Evolutionary conservation across 2,113 vertebrate species (phyloP), one percentile per base, ranked within the genome.

Genomic region (Pseudorectes ferrugineus): DNA sequence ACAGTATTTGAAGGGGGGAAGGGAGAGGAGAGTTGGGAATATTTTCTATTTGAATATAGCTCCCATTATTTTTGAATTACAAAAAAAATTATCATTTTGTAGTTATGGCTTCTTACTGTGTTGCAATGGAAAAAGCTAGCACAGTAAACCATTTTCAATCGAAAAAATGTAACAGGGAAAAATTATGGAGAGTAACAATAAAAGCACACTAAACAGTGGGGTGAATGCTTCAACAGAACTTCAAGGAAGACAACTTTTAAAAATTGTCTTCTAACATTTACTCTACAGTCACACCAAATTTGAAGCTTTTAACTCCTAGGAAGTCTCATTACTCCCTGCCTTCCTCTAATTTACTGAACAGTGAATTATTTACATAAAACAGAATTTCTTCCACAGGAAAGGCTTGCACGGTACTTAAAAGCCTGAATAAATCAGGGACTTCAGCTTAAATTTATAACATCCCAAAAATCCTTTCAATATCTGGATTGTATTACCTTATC

Each of bases 1-100:
- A 20, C 23, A 18, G 11, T 26, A 49, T 74, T 63, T 33, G 51
- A 55, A 6, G 2, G 1, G 2, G 0, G 1, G 5, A 26, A 49
- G 26, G 14, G 19, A 83, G 24, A 72, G 4, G 6, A 75, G 6
- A 79, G 12, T 12, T 52, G 11, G 55, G 25, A 17, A 25, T 71
- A 67, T 16, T 26, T 72, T 46, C 19, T 42, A 5, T 10, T 61
- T 74, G 5, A 74, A 28, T 23, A 43, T 11, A 77, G 14, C 19
- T 46, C 26, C 21, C 12, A 18, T 36, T 51, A 31, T 54, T 58
- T 88, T 36, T 15, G 11, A 72, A 76, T 33, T 25, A 33, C 9
- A 70, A 70, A 63, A 38, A 66, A 15, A 55, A 6, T 1, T 1
- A 28, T 0, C 1, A 5, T 20, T 61, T 42, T 61, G 17, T 52